phyloP scores from a whole-genome alignment of 1,140 invertebrate genomes.

The Drosophila orosa region DNA sequence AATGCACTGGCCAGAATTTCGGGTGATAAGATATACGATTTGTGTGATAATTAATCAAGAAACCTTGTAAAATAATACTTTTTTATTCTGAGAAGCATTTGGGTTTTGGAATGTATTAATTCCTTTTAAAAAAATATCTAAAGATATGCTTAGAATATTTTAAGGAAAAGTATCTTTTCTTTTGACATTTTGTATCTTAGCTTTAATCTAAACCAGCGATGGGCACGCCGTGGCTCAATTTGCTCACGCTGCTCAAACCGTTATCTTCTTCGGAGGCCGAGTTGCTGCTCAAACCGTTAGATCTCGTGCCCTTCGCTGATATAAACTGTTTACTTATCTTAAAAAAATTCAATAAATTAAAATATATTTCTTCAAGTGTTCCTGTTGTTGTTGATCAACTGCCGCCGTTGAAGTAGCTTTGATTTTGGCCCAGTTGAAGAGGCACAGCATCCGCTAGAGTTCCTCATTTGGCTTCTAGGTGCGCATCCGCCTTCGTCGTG shows the following conservation, averaged over 20 bases:
- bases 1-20: slow-evolving; percentile 6
- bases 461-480: slow-evolving; percentile 76
- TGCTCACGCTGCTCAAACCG: too few relatives aligned
- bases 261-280: too few relatives aligned
- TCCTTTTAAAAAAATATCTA: neutral
- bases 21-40: neutral
- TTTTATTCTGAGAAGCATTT: fast-evolving
- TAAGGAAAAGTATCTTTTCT: neutral
- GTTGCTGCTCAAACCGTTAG: too few relatives aligned
- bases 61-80: neutral
- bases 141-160: neutral
- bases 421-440: slow-evolving; percentile 71
- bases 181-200: neutral
- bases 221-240: too few relatives aligned
- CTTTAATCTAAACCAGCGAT: neutral
- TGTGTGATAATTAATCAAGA: fast-evolving
- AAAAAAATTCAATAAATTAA: too few relatives aligned
- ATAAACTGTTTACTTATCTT: neutral
- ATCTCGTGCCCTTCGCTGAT: too few relatives aligned
- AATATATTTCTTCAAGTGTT: slow-evolving; percentile 9
- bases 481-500: slow-evolving; percentile 70
- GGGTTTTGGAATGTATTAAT: neutral
- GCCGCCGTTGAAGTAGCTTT: slow-evolving; percentile 40
- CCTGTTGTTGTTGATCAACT: slow-evolving; percentile 22
- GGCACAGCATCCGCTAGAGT: slow-evolving; percentile 73